A percentile compares a stretch with the other conserved stretches of the same genome.
phyloP scores from a whole-genome alignment of 2,888 invertebrate species.

The Branchellion lobata region DNA sequence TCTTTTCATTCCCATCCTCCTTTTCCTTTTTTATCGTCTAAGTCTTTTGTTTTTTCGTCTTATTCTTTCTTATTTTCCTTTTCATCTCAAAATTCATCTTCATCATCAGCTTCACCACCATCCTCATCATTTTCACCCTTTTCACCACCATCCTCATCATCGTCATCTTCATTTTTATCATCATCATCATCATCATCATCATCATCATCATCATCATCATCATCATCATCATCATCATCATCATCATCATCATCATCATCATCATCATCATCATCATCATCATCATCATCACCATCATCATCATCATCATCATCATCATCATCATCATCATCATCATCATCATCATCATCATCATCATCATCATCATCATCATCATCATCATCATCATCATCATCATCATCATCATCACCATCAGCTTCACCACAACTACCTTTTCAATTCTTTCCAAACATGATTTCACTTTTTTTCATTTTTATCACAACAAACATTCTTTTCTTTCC shows the following conservation, averaged over 20 bases:
- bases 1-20: neutral
- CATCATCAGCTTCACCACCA: neutral
- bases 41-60: no score
- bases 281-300: neutral
- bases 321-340: neutral
- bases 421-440: neutral
- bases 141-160: constrained; percentile 2
- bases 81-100: neutral
- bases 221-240: constrained; percentile 35
- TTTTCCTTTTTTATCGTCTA: neutral
- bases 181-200: constrained; percentile 35
- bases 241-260: constrained; percentile 39
- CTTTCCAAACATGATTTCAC: neutral
- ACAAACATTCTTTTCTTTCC: neutral
- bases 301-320: neutral
- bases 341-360: neutral
- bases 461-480: no score
- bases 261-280: neutral
- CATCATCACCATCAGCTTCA: constrained; percentile 33
- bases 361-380: constrained; percentile 27
- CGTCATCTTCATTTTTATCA: constrained; percentile 16
- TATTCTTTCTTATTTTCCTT: neutral
- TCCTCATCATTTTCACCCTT: no score
- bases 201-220: constrained; percentile 27
- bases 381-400: constrained; percentile 32